Conservation (phyloP, 2,888 invertebrate genomes). For the Abrostola tripartita region DNA sequence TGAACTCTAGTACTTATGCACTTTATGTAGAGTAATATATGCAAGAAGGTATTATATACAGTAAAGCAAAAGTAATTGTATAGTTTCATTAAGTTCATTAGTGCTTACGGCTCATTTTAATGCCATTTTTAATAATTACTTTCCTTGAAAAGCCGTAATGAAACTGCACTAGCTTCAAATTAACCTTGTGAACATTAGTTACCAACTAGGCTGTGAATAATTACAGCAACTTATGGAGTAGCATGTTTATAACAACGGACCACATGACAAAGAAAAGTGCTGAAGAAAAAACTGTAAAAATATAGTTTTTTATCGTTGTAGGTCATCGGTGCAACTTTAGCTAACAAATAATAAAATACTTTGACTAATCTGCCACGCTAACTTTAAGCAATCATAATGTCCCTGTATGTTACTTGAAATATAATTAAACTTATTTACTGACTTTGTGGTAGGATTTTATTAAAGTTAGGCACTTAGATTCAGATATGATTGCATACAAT, state of each 20-base stretch:
- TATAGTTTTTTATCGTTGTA: constrained; percentile 61
- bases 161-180: constrained; percentile 59
- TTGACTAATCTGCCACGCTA: constrained; percentile 39
- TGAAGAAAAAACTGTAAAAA: constrained; percentile 37
- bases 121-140: constrained; percentile 45
- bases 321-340: constrained; percentile 64
- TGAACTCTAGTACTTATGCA: background rate
- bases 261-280: constrained; percentile 46
- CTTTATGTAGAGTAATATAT: background rate
- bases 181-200: constrained; percentile 59
- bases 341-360: constrained; percentile 31
- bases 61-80: constrained; percentile 7
- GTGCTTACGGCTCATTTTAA: constrained; percentile 32
- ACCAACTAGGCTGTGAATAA: constrained; percentile 45
- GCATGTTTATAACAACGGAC: constrained; percentile 55
- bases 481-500: too few relatives aligned
- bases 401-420: background rate
- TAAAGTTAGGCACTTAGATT: too few relatives aligned
- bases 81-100: constrained; percentile 25
- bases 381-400: constrained; percentile 2
- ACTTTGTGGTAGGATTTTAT: too few relatives aligned
- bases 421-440: too few relatives aligned
- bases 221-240: constrained; percentile 54
- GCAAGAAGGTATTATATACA: background rate
- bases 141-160: constrained; percentile 61